Base-by-base conservation (phyloP, 2,113 vertebrate genomes). In the Rhinolophus sinicus region DNA sequence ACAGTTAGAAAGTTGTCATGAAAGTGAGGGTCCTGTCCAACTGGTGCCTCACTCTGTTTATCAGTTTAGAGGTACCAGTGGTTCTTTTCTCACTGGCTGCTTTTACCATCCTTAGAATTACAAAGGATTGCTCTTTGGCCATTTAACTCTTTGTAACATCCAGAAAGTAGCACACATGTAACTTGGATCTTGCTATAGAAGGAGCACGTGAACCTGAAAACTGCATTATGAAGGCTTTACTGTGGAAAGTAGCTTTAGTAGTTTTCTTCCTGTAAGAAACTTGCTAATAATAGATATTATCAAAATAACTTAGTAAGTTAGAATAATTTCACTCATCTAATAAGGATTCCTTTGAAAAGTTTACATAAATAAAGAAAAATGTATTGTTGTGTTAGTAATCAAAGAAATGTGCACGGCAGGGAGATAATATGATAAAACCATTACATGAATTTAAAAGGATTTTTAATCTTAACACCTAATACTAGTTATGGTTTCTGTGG, bases 311-410 rank as follows among this genome's bases (percentile, higher is more conserved):
- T 84, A 73, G 35, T 86, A 89, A 77, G 47, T 88, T 86, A n/a
- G 38, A 35, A 2, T 81, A 65, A 62, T 95, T 88, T 87, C 72
- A 83, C 33, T 69, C 21, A 60, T 75, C 30, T 75, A 72, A 33
- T 80, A 77, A 86, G n/a, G n/a, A 50, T 82, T 80, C 35, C 83
- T 94, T 64, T 85, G 13, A 81, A 90, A 84, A 80, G n/a, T 93
- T 91, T 91, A 40, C 18, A n/a, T 82, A 88, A 89, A 26, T 73
- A 76, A 69, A 19, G 35, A 38, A 83, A 52, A 90, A 81, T 58
- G 1, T 82, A 22, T 65, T 73, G 33, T 44, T 21, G 65, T 85
- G 12, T 54, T 75, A 70, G 40, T 84, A 81, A 30, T 90, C 62
- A 93, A 52, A 90, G 60, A 88, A 62, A 38, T 81, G 35, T 87